Conservation (phyloP, 2,888 invertebrate genomes). For the Lasioglossum vierecki region DNA sequence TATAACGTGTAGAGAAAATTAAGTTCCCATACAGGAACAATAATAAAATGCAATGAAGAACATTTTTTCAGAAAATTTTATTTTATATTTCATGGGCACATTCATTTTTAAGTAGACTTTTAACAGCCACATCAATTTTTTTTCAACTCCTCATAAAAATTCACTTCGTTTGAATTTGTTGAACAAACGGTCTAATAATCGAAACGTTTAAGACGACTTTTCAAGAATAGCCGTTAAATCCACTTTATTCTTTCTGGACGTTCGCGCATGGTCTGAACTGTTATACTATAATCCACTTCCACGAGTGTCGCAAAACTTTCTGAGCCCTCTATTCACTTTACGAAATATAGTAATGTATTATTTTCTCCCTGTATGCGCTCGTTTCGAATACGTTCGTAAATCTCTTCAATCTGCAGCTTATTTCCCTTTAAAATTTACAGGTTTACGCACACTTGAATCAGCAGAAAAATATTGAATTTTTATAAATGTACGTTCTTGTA, state of each 20-base stretch:
- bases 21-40: too few relatives aligned
- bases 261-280: not conserved
- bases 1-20: not conserved
- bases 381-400: not conserved
- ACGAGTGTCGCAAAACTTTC: conserved; percentile 33
- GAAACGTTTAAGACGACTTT: conserved; percentile 7
- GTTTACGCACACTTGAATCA: not conserved
- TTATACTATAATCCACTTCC: conserved; percentile 41
- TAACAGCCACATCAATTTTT: too few relatives aligned
- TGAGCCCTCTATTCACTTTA: conserved; percentile 29
- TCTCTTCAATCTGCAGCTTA: not conserved
- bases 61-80: too few relatives aligned
- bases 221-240: not conserved
- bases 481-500: not conserved
- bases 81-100: too few relatives aligned
- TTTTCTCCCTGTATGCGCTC: not conserved
- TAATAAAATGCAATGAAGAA: too few relatives aligned
- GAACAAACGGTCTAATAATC: not conserved
- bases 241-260: conserved; percentile 19
- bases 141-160: too few relatives aligned
- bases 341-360: conserved; percentile 23
- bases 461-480: not conserved
- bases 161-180: not conserved
- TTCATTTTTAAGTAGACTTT: too few relatives aligned
- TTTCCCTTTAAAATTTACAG: not conserved